Evolutionary conservation across 2,888 invertebrate genomes (phyloP), one percentile per base, ranked within the genome.

Genomic region (Rapana venosa): DNA sequence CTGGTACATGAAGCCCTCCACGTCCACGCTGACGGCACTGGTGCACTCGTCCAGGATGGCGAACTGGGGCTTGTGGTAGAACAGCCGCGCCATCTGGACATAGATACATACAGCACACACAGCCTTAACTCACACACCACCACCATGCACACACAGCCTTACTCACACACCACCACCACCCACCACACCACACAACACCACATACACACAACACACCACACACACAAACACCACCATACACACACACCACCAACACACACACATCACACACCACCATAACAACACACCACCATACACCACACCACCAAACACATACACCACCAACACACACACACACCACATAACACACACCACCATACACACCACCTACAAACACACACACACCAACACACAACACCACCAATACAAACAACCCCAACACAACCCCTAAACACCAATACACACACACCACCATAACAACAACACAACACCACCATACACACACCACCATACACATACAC

Each of bases 21-120:
- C 99, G 96, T 99, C 99, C 0, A 99, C 98, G 87, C 99, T 99
- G 0, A 99, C 99, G 0, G 99, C 99, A 96, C 98, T 99, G 0
- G 99, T 99, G 96, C 99, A 99, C 96, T 99, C 99, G 95, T 99
- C 99, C 93, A 99, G 97, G 94, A 99, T 99, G 22, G 99, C 99
- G 97, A 99, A 99, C 96, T 99, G 99, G 0, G 99, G 99, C 95
- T 97, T 97, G 96, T 99, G 99, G 97, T 99, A 99, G 97, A 99
- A 99, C 92, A 99, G 97, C 30, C 99, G 97, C 26, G 99, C 98
- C 99, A 99, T 99, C 97, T 98, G 95, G 17, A 32, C 36, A 32
- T 26, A 66, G 6, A 58, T 79, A 88, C 32, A 87, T 15, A 30
- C 22, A 81, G 17, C 30, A 61, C 79, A 87, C 61, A 84, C 26